A percentile compares a stretch with the other conserved stretches of the same genome.
Evolutionary conservation across 2,888 invertebrate species (phyloP).

Genomic region (Papilio gigon): DNA sequence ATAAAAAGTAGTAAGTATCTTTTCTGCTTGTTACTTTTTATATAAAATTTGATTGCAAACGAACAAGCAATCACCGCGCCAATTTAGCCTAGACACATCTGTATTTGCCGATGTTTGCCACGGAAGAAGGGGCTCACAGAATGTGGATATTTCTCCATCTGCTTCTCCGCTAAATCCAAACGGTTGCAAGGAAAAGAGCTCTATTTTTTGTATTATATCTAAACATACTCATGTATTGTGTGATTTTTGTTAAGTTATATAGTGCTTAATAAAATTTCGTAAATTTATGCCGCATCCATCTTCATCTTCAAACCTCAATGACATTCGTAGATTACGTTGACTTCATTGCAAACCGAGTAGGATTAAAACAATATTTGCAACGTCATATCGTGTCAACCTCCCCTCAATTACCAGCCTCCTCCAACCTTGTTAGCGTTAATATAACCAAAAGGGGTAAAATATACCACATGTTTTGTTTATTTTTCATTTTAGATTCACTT

Average conservation of each 20-base stretch:
- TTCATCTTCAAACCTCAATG: slow-evolving; percentile 36
- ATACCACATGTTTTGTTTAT: slow-evolving; percentile 23
- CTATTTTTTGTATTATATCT: not conserved
- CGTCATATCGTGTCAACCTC: slow-evolving; percentile 48
- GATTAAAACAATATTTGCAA: slow-evolving; percentile 67
- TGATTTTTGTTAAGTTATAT: no score
- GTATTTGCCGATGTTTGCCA: no score
- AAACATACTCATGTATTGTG: no score
- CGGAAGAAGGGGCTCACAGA: no score
- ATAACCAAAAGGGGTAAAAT: slow-evolving; percentile 36
- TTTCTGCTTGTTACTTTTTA: no score
- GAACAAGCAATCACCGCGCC: no score
- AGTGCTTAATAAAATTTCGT: not conserved
- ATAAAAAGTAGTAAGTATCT: not conserved
- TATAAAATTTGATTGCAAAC: no score
- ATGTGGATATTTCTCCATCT: no score
- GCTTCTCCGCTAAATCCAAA: no score
- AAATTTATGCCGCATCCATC: slow-evolving; percentile 28
- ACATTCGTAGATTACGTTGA: slow-evolving; percentile 35
- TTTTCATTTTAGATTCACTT: not conserved
- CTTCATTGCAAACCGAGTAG: slow-evolving; percentile 58
- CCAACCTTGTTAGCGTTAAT: slow-evolving; percentile 60
- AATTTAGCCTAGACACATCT: no score
- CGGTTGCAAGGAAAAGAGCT: no score
- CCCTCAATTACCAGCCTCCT: slow-evolving; percentile 43